These are phyloP conservation scores for Brevimyrus niger DNA, from an alignment of 2,113 vertebrate species.

Conservation along the genomic window DNA sequence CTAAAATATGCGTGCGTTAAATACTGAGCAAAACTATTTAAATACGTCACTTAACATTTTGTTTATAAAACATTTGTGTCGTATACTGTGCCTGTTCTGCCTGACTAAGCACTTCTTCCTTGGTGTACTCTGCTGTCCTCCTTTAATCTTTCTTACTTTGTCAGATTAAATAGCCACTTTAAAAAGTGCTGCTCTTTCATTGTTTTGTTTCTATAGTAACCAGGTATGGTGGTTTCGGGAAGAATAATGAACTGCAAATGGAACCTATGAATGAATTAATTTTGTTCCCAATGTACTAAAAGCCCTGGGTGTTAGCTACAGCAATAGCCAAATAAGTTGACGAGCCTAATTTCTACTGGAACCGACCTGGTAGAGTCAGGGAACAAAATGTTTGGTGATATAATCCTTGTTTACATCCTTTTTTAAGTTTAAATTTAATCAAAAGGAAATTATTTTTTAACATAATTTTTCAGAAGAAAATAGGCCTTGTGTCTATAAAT, in stretches of 20 bases:
- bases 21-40: not conserved
- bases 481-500: not conserved
- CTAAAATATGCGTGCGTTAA: not conserved
- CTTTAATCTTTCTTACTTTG: not conserved
- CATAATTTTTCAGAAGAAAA: not conserved
- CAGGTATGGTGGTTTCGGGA: conserved; percentile 21
- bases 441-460: not conserved
- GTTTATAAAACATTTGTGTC: not conserved
- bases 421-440: not conserved
- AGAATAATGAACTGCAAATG: not conserved
- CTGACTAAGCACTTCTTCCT: not conserved
- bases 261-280: not conserved
- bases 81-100: not conserved
- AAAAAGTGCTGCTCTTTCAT: not conserved
- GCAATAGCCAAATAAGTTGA: not conserved
- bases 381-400: not conserved
- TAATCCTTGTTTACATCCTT: not conserved
- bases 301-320: not conserved
- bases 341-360: not conserved
- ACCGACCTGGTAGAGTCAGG: not conserved
- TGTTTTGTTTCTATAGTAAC: conserved; percentile 53
- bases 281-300: not conserved
- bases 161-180: not conserved
- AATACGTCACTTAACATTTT: not conserved
- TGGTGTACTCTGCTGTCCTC: not conserved